phyloP scores from a whole-genome alignment of 1,140 invertebrate genomes.

The Megalonaias nervosa region DNA sequence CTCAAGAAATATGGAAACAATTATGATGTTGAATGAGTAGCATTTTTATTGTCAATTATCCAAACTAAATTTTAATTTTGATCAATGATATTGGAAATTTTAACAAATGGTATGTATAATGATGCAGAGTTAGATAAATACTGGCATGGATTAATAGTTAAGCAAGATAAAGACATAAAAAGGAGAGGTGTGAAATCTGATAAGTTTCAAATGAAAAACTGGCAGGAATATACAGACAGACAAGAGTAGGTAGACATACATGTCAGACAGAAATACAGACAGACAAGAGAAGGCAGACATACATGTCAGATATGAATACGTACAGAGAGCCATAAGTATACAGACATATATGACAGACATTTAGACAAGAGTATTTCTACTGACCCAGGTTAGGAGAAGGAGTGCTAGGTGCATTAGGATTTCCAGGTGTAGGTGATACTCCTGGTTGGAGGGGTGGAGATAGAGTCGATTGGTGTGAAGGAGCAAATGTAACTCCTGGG shows the following conservation, averaged over 20 bases:
- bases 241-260: background rate
- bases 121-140: too few species aligned
- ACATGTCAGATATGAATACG: too few species aligned
- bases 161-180: too few species aligned
- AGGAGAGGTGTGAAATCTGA: too few species aligned
- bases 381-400: background rate
- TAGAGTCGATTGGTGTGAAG: slow-evolving; percentile 14
- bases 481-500: slow-evolving; percentile 11
- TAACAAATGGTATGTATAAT: too few species aligned
- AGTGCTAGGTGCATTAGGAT: background rate
- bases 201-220: too few species aligned
- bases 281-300: background rate
- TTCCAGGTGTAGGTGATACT: slow-evolving; percentile 4
- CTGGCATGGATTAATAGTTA: too few species aligned
- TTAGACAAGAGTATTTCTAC: background rate
- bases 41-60: too few species aligned
- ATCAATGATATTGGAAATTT: too few species aligned
- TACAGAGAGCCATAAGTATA: background rate
- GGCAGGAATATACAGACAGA: background rate
- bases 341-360: background rate
- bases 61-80: too few species aligned
- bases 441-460: slow-evolving; percentile 2
- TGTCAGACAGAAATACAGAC: background rate
- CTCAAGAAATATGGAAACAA: too few species aligned
- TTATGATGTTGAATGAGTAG: too few species aligned